Evolutionary conservation across 2,113 vertebrate genomes (phyloP), one percentile per base, ranked within the genome.

Genomic region (Lethenteron reissneri): DNA sequence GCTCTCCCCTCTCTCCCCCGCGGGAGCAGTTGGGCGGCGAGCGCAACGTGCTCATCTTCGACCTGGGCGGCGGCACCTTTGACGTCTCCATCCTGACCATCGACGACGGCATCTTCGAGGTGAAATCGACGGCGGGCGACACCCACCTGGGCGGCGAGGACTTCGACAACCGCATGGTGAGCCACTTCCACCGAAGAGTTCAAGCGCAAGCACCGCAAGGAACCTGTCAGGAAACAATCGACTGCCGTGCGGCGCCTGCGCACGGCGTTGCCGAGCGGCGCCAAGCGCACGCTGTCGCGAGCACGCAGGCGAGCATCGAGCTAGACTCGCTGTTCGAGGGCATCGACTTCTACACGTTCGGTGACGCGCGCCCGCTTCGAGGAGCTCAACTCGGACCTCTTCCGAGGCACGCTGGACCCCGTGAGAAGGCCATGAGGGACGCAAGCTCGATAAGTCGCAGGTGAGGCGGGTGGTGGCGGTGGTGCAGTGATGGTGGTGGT

Each of bases 61-160:
- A 91, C 73, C 78, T 91, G 77, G 88, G 88, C n/a, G 88, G 88
- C 11, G 88, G 88, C 74, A 91, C 88, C 59, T 91, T 91, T 0
- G 88, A 91, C 57, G 85, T 87, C 13, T 87, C 85, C 60, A 83
- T 87, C 76, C 78, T 87, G 58, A 84, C 84, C 71, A 87, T 87
- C 1, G 85, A 87, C 74, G 85, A 85, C 12, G 85, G 85, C 71
- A 86, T 87, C 78, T 87, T 87, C 72, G 85, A 87, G 77, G 85
- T 87, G 70, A 87, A 87, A 75, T 85, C 85, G 57, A 86, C 84
- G 0, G 84, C 85, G 6, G 85, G 85, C 3, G 85, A 86, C 73
- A 86, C 85, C 10, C 85, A 87, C 56, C 75, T 86, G 77, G 85
- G 85, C 12, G 85, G 85, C 12, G 83, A 87, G 78, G 85, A 86